Evolutionary conservation across 2,113 vertebrate species (phyloP).

Genomic region (Peromyscus californicus): DNA sequence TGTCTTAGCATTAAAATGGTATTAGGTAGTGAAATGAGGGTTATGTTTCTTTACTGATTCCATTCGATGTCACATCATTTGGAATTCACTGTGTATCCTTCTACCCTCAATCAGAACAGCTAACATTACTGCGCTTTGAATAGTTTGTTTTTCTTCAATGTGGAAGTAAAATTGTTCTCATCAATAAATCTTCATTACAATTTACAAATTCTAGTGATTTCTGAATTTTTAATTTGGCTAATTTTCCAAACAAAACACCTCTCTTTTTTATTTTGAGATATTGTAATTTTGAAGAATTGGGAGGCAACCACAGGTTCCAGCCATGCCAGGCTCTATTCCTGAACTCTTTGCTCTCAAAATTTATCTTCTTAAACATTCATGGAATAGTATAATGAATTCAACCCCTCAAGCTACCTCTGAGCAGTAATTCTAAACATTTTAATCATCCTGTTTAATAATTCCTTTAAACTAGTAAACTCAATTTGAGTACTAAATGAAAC

Average conservation of each 20-base stretch:
- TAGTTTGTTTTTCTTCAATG: not conserved
- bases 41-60: slow-evolving; percentile 15
- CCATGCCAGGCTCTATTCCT: not conserved
- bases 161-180: not conserved
- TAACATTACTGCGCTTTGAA: not conserved
- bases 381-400: not conserved
- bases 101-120: not conserved
- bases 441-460: not conserved
- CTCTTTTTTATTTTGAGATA: not conserved
- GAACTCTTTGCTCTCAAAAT: not conserved
- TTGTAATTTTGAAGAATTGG: not conserved
- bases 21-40: not conserved
- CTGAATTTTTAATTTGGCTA: not conserved
- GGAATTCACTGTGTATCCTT: not conserved
- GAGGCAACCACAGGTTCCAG: not conserved
- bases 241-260: not conserved
- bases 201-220: not conserved
- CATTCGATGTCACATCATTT: not conserved
- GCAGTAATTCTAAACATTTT: not conserved
- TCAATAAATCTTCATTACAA: not conserved
- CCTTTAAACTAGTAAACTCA: not conserved
- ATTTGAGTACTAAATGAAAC: not conserved
- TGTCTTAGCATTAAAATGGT: slow-evolving; percentile 20
- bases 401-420: not conserved
- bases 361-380: not conserved